Base-by-base conservation (phyloP, 2,888 invertebrate genomes). In the Phlogophora meticulosa region DNA sequence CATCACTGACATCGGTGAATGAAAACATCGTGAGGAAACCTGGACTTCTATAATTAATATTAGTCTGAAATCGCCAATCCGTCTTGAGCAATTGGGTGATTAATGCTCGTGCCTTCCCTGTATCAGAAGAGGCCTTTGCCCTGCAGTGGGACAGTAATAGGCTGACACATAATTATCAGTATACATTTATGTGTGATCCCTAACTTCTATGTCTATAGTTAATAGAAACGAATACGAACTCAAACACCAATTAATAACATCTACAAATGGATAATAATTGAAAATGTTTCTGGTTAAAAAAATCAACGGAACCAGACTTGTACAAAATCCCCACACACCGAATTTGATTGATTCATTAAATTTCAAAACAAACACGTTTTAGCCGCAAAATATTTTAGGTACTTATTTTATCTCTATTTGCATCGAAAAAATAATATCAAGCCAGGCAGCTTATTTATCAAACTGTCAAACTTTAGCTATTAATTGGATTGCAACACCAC, bases 381-480 rank as follows among this genome's bases (percentile, higher is more conserved):
- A 34, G 45, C 40, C 45, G 40, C 17, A 52, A 15, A 72, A 46
- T 46, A 46, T 55, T 59, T 55, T 13, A n/a, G n/a, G n/a, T n/a
- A 38, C 20, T 55, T 32, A 64, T 58, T 64, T 59, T 7, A 46
- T n/a, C 20, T 63, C 15, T 61, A 53, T 49, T 74, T 59, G 34
- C 52, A 45, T 60, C 22, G 15, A 9, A 49, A 53, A 65, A 72
- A 72, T n/a, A n/a, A n/a, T 49, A 58, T 45, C 32, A 34, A 20
- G 57, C 7, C 15, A 17, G 17, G 64, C 15, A 38, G 32, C 38
- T 68, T 72, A 75, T 78, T 79, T 68, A 79, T 76, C 79, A 79
- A 62, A 55, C 52, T 76, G 79, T 78, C 79, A 67, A 76, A 78
- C 63, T 78, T 78, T 46, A 64, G 67, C 64, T 56, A 78, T 78